Percentiles rank a stretch among this genome's conserved stretches.
phyloP scores from a whole-genome alignment of 2,888 invertebrate genomes.

The Drosophila kambysellisi region DNA sequence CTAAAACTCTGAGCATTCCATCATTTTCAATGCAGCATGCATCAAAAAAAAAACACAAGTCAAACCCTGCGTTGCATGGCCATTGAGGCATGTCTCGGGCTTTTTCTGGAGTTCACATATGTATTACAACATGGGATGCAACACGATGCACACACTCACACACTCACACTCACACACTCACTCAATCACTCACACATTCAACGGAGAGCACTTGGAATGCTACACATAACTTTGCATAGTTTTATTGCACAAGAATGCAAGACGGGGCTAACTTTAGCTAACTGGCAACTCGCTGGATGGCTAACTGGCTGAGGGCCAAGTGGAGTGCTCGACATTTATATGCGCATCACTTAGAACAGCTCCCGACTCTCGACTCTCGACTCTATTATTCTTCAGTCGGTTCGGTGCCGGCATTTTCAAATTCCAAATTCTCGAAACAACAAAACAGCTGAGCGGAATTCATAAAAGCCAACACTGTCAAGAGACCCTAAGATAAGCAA shows the following conservation, averaged over 20 bases:
- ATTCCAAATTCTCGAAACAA: slow-evolving; percentile 60
- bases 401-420: slow-evolving; percentile 33
- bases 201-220: slow-evolving; percentile 57
- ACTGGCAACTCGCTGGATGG: slow-evolving; percentile 26
- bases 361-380: slow-evolving; percentile 19
- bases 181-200: slow-evolving; percentile 16
- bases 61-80: slow-evolving; percentile 27
- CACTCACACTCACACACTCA: slow-evolving; percentile 7
- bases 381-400: slow-evolving; percentile 18
- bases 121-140: slow-evolving; percentile 49
- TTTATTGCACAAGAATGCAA: slow-evolving; percentile 76
- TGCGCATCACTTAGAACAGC: slow-evolving; percentile 79
- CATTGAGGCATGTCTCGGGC: slow-evolving; percentile 14
- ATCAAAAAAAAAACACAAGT: slow-evolving; percentile 20
- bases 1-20: slow-evolving; percentile 42
- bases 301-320: slow-evolving; percentile 63
- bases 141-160: slow-evolving; percentile 19
- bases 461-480: slow-evolving; percentile 58
- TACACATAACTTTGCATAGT: slow-evolving; percentile 80
- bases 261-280: slow-evolving; percentile 36
- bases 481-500: slow-evolving; percentile 27
- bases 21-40: slow-evolving; percentile 40
- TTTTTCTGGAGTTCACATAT: slow-evolving; percentile 31
- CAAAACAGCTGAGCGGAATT: slow-evolving; percentile 75
- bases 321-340: slow-evolving; percentile 79